Evolutionary conservation across 2,888 invertebrate species (phyloP).

Genomic region (Argyra leucocephala): DNA sequence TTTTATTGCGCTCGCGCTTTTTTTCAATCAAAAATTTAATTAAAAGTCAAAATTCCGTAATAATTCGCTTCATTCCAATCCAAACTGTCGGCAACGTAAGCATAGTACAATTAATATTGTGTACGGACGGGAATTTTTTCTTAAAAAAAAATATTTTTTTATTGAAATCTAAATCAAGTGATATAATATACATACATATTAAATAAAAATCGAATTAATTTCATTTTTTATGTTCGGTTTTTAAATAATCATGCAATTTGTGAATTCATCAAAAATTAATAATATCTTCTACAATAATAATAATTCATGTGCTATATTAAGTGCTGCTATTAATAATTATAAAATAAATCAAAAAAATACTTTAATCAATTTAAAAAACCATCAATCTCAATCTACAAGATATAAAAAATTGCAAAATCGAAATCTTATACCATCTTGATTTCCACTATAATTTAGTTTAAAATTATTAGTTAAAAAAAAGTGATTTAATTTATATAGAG

Average conservation of each 20-base stretch:
- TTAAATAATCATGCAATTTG: constrained; percentile 10
- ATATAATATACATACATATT: too few species aligned
- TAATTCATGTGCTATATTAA: constrained; percentile 1
- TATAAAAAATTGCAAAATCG: constrained; percentile 33
- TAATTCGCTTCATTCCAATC: neutral
- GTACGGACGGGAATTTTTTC: constrained; percentile 2
- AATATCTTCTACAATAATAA: neutral
- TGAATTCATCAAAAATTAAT: constrained; percentile 5
- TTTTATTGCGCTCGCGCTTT: neutral
- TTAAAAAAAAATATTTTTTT: neutral
- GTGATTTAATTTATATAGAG: neutral
- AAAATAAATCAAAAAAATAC: neutral
- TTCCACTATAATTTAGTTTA: constrained; percentile 25
- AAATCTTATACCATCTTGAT: constrained; percentile 42
- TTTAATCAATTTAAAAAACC: neutral
- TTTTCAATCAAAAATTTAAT: neutral
- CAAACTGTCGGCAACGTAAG: constrained; percentile 2
- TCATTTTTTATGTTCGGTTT: constrained; percentile 6
- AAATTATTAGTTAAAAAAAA: constrained; percentile 9
- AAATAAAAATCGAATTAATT: constrained; percentile 4
- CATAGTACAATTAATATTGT: neutral
- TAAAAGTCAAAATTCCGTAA: neutral
- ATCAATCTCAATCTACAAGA: constrained; percentile 16
- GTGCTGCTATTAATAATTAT: neutral
- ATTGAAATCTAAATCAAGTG: too few species aligned